phyloP scores from a whole-genome alignment of 2,113 vertebrate species.

The Oncorhynchus kisutch region DNA sequence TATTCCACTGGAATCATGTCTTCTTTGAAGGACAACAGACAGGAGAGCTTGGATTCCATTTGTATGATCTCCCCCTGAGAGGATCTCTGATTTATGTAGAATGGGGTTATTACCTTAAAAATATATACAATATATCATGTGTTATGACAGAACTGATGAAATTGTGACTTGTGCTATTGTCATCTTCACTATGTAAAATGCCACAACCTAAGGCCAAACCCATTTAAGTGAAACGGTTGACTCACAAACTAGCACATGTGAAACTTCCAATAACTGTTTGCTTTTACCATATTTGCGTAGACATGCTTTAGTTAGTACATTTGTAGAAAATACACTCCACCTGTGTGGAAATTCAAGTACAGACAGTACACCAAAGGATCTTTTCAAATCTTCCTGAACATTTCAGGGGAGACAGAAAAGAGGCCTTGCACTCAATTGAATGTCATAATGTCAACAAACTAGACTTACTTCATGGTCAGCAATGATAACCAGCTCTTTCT shows the following conservation, averaged over 20 bases:
- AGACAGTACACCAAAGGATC: too few relatives aligned
- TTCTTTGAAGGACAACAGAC: conserved; percentile 82
- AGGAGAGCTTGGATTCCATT: conserved; percentile 81
- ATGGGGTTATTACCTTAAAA: conserved; percentile 31
- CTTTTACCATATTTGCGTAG: too few relatives aligned
- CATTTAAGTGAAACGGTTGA: background rate
- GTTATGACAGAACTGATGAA: background rate
- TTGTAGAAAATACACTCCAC: too few relatives aligned
- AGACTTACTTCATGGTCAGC: conserved; percentile 45
- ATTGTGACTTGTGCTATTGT: background rate
- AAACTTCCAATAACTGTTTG: background rate
- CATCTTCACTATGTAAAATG: background rate
- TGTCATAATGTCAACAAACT: background rate
- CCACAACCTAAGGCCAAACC: background rate
- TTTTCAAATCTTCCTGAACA: too few relatives aligned
- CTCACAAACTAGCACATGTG: background rate
- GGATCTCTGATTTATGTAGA: background rate
- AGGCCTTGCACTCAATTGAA: too few relatives aligned
- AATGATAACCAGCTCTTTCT: background rate
- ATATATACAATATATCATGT: background rate
- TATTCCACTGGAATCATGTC: conserved; percentile 73
- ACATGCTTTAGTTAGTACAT: background rate
- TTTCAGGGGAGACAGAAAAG: too few relatives aligned
- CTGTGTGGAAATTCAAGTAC: too few relatives aligned
- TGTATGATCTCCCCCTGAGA: conserved; percentile 18